Base-by-base conservation (phyloP, 2,797 vertebrate genomes). In the Lacerta bilineata region DNA sequence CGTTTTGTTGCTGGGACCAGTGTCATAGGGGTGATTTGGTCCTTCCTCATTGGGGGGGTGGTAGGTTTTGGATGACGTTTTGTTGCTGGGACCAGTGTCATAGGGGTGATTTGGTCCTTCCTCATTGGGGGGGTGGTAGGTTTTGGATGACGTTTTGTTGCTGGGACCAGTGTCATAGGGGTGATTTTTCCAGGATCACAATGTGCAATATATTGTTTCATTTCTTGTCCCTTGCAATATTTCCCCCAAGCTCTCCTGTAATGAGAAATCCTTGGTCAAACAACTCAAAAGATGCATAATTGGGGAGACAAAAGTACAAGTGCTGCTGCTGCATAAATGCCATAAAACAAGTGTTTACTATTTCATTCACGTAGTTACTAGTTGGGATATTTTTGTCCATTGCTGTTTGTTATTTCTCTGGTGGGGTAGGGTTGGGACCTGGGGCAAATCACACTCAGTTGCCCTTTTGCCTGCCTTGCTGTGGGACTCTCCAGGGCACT, bases 231-330 rank as follows among this genome's bases (percentile, higher is more conserved):
- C 8, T 15, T 55, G 80, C 88, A 89, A 27, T 74, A 43, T 25
- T 1, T 86, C 18, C 27, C 41, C 88, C 88, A 86, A 25, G 71
- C 79, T 55, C 5, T 39, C 88, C 88, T 89, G 20, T 55, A 88
- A 79, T 36, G 68, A 80, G 23, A 84, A 36, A 36, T 27, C 20
- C 23, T 64, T 64, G 13, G 68, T 88, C 50, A 88, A 72, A 46
- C 36, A 79, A 18, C 68, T 36, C 50, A 55, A 33, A 43, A 46
- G 23, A 72, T 43, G 13, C 23, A 61, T 74, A 43, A 9, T 20
- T 75, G n/a, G 46, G 8, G 55, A 79, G 41, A 8, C 6, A n/a
- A 61, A 41, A 59, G 2, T 72, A n/a, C 3, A 5, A 66, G 50
- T 36, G 18, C 3, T 75, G 55, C 20, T 20, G 11, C 50, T 50